These are phyloP conservation scores for Drosophila prolongata DNA, from an alignment of 2,888 invertebrate species.

Conservation along the genomic window DNA sequence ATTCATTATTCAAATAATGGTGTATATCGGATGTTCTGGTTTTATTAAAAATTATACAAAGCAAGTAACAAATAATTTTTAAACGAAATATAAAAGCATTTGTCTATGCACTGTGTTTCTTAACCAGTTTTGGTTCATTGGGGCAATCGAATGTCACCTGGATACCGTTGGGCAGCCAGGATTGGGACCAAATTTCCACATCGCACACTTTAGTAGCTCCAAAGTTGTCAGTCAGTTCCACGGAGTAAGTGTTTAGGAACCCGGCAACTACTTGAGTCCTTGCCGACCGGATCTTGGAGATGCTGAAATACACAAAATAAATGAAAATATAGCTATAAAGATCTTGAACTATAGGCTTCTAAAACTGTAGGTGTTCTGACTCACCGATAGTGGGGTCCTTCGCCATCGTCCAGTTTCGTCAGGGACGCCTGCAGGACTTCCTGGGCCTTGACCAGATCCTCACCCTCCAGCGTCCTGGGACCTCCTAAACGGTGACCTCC, in stretches of 20 bases:
- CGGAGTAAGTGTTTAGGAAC: slow-evolving; percentile 34
- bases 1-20: too few relatives aligned
- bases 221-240: slow-evolving; percentile 55
- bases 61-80: too few relatives aligned
- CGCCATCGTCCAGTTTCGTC: slow-evolving; percentile 51
- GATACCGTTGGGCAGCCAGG: slow-evolving; percentile 65
- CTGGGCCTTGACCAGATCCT: background rate
- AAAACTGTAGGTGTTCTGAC: background rate
- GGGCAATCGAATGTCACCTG: slow-evolving; percentile 62
- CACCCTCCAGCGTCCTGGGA: too few relatives aligned
- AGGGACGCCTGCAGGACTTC: slow-evolving; percentile 28
- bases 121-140: slow-evolving; percentile 46
- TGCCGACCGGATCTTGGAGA: slow-evolving; percentile 53
- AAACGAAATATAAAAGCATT: too few relatives aligned
- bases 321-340: too few relatives aligned
- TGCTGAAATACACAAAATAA: slow-evolving; percentile 29
- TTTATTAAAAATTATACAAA: too few relatives aligned
- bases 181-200: slow-evolving; percentile 61
- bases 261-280: slow-evolving; percentile 61
- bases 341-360: too few relatives aligned
- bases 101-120: slow-evolving; percentile 45
- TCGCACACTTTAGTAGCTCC: slow-evolving; percentile 50
- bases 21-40: too few relatives aligned
- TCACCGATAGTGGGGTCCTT: slow-evolving; percentile 58
- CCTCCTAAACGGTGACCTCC: background rate